These are phyloP conservation scores for Sibirionetta formosa DNA, from an alignment of 2,797 vertebrate species.

Conservation along the genomic window DNA sequence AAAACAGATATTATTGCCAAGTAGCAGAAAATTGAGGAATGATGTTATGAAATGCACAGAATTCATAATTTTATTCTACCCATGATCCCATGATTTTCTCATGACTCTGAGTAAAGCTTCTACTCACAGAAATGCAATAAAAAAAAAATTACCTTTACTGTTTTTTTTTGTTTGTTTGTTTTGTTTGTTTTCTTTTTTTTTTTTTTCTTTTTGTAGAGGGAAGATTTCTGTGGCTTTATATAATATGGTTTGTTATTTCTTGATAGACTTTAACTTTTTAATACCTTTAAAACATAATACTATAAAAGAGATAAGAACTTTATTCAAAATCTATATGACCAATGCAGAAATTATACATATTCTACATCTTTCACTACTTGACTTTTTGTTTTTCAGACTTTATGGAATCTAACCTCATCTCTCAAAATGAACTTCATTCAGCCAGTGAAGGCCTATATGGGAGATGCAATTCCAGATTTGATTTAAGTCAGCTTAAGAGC, in stretches of 20 bases:
- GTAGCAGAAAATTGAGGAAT: constrained; percentile 25
- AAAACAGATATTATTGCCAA: neutral
- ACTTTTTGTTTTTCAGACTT: neutral
- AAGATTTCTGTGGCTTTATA: neutral
- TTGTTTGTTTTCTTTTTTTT: neutral
- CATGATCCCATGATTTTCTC: neutral
- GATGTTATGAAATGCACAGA: neutral
- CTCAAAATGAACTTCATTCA: neutral
- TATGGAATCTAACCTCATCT: neutral
- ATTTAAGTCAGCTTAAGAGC: constrained; percentile 26
- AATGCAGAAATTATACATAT: neutral
- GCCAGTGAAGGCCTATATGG: neutral
- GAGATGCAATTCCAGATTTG: constrained; percentile 24
- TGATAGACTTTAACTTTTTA: neutral
- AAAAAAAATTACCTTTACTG: neutral
- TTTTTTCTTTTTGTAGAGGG: neutral
- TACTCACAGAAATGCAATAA: neutral
- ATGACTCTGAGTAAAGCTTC: neutral
- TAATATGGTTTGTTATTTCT: neutral
- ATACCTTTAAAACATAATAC: neutral
- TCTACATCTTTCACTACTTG: neutral
- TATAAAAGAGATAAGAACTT: neutral
- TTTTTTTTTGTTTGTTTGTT: neutral
- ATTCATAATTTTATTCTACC: neutral
- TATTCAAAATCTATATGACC: neutral